Base-by-base conservation (phyloP, 2,797 vertebrate genomes). In the Taeniopygia guttata region DNA sequence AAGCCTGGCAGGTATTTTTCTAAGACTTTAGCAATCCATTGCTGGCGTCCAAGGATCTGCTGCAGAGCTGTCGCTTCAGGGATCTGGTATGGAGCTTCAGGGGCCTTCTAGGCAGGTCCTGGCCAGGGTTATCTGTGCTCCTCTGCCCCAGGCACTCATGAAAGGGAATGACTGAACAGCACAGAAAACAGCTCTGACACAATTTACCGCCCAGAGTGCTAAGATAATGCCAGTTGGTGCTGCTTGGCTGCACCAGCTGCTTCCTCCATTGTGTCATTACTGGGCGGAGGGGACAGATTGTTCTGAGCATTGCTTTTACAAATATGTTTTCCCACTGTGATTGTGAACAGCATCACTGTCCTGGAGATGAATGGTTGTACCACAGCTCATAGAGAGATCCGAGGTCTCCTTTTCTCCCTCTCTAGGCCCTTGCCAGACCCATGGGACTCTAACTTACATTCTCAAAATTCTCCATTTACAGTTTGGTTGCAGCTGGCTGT, bases 141-240 rank as follows among this genome's bases (percentile, higher is more conserved):
- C 45, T 7, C 38, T 79, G 32, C 32, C 55, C 32, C n/a, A 45
- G 38, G 32, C 0, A 0, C 42, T 84, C 69, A 1, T n/a, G 38
- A 77, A 77, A 56, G 32, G 29, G 45, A 92, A 55, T 56, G 74
- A 58, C 29, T 21, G 46, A 91, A 42, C 23, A 20, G 13, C 13
- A 36, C 34, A 75, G 77, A 93, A 79, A 94, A 36, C 56, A 58
- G 54, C 54, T 88, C 64, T 84, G 80, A 64, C 76, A 85, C 42
- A 34, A 38, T 86, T 90, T 77, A 58, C 32, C 81, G 66, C 60
- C 62, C 88, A 46, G 17, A 3, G 2, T 77, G 42, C 91, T 63
- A 67, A 66, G 56, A 60, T 77, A 67, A 87, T 42, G n/a, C 38
- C 32, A 56, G 1, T 4, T 87, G 90, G 52, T 90, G 76, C 52